Base-by-base conservation (phyloP, 2,888 invertebrate genomes). In the Crossocerus cetratus region DNA sequence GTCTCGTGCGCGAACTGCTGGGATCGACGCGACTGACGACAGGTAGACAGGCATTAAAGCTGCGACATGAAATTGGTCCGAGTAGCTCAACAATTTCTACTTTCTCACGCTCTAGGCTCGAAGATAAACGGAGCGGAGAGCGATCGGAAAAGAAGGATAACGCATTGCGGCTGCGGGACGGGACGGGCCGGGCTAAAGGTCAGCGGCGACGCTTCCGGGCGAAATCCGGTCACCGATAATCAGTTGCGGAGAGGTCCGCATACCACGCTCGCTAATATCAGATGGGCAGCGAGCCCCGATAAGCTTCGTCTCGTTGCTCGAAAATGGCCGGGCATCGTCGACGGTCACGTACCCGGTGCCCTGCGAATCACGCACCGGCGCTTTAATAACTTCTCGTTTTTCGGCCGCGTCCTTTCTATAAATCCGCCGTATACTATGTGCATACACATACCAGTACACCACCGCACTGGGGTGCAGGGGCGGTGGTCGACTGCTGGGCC, bases 211-310 rank as follows among this genome's bases (percentile, higher is more conserved):
- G 59, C 58, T 68, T 73, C 65, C 56, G 43, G 59, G 64, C 65
- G 62, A 74, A 77, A 70, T 76, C 69, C 70, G 64, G 59, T 61
- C 76, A 55, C 58, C 68, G 71, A 76, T 74, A 71, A 72, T 75
- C 69, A 62, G 58, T 22, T 64, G 74, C 66, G 53, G 78, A 61
- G 67, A 69, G 57, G 65, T 49, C 54, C 49, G 54, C 62, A 65
- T 63, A 62, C 43, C 54, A 61, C 56, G 65, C 64, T 72, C 59
- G 42, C 43, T 61, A 69, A 76, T 81, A 83, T 83, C 84, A 78
- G 74, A 79, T 74, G 79, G 69, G 69, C 69, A 79, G 79, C 78
- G 81, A 78, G 69, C 77, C 72, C 81, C 77, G 86, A 87, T 85
- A 85, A 86, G 82, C 83, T 74, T 74, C 74, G 70, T 70, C 67